These are phyloP conservation scores for Crocidura indochinensis DNA, from an alignment of 2,797 vertebrate species.

Conservation along the genomic window DNA sequence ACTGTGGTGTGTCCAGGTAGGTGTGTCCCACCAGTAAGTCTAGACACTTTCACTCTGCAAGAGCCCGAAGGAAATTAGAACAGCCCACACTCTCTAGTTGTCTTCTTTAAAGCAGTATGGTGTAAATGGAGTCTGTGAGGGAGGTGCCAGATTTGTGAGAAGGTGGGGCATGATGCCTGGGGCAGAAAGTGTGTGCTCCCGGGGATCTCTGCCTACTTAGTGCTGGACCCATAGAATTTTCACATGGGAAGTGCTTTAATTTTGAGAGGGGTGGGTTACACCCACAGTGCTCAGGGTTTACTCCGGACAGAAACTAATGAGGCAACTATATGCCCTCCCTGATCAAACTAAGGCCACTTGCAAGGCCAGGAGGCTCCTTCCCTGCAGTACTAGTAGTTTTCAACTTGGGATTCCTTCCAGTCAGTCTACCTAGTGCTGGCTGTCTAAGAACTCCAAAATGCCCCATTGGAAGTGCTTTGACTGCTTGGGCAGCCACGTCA, in stretches of 20 bases:
- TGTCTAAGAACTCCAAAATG: neutral
- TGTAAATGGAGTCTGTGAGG: neutral
- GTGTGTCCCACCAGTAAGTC: neutral
- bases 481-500: neutral
- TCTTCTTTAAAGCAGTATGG: neutral
- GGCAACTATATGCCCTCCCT: too few species aligned
- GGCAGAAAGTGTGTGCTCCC: neutral
- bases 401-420: fast-evolving
- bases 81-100: neutral
- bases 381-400: too few species aligned
- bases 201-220: fast-evolving
- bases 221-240: neutral
- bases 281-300: too few species aligned
- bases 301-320: too few species aligned
- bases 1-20: neutral
- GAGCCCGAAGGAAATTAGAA: neutral
- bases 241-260: neutral
- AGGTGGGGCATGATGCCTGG: neutral
- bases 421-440: neutral
- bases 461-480: neutral
- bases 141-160: neutral
- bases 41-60: neutral
- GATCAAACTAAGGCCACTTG: too few species aligned
- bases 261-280: too few species aligned
- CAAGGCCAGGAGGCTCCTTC: too few species aligned